Percentiles rank a stretch among this genome's conserved stretches.
Evolutionary conservation across 92 coral and sea anemone genomes (phyloP).

Genomic region (Epizoanthus fatuus): DNA sequence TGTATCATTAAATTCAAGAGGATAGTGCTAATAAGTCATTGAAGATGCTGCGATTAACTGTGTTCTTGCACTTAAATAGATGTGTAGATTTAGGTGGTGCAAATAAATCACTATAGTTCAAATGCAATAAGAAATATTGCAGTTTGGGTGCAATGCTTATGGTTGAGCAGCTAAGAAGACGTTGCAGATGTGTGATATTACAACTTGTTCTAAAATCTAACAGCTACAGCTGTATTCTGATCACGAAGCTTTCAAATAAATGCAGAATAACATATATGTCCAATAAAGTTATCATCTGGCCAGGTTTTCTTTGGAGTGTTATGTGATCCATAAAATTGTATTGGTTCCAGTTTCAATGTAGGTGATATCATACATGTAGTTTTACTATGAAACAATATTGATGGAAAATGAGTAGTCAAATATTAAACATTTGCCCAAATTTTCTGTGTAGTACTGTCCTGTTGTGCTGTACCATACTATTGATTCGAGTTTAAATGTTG

Average conservation of each 20-base stretch:
- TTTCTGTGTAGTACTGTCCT: too few relatives aligned
- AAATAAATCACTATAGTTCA: not conserved
- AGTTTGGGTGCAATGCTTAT: not conserved
- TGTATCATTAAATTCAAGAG: not conserved
- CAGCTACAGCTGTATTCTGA: not conserved
- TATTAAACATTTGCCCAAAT: too few relatives aligned
- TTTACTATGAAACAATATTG: too few relatives aligned
- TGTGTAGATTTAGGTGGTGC: not conserved
- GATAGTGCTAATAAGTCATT: not conserved
- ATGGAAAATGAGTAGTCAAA: too few relatives aligned
- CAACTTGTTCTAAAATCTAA: not conserved
- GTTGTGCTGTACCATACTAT: too few relatives aligned
- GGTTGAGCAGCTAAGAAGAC: not conserved
- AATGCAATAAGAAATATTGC: not conserved
- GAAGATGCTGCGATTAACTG: not conserved
- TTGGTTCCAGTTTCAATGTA: not conserved
- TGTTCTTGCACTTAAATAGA: not conserved
- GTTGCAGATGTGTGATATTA: not conserved
- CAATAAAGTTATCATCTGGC: not conserved
- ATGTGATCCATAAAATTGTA: not conserved
- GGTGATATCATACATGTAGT: not conserved
- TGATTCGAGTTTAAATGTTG: too few relatives aligned
- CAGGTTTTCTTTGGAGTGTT: not conserved
- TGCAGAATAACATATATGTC: not conserved
- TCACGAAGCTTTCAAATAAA: not conserved